These are phyloP conservation scores for Casuarius casuarius DNA, from an alignment of 2,113 vertebrate genomes.

Conservation along the genomic window DNA sequence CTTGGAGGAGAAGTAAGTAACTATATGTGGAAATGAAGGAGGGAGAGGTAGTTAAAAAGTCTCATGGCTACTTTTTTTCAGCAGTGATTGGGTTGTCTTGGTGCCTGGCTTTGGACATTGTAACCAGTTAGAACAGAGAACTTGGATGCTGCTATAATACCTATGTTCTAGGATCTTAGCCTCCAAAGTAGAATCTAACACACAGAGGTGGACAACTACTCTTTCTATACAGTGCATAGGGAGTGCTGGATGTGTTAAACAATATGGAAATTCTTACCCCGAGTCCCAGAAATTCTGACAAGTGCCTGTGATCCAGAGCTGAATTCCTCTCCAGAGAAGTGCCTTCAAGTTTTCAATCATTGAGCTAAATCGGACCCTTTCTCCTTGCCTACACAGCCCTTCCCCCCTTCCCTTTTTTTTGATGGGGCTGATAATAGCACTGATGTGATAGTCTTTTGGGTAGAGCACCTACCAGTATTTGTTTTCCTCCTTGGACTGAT, in stretches of 20 bases:
- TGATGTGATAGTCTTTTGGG: not conserved
- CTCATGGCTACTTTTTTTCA: not conserved
- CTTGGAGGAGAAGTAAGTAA: slow-evolving; percentile 96
- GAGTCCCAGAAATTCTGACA: not conserved
- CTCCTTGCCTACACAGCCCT: not conserved
- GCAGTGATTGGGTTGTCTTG: not conserved
- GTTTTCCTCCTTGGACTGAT: not conserved
- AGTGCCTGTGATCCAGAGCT: not conserved
- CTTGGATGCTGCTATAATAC: not conserved
- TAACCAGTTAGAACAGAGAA: not conserved
- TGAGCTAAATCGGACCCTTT: not conserved
- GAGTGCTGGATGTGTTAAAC: fast-evolving
- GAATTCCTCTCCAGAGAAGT: not conserved
- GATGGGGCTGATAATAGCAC: not conserved
- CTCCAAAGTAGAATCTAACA: not conserved
- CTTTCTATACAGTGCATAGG: not conserved
- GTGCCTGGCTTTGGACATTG: not conserved
- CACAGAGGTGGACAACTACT: not conserved
- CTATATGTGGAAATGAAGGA: not conserved
- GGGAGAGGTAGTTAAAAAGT: not conserved
- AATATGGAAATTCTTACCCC: not conserved
- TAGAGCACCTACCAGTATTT: not conserved
- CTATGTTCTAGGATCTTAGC: not conserved
- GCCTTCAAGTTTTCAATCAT: not conserved
- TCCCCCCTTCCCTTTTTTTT: not conserved